A percentile compares a stretch with the other conserved stretches of the same genome.
Conservation (phyloP, 2,888 invertebrate genomes). For the Galeopsomyia nigrocyanea region DNA sequence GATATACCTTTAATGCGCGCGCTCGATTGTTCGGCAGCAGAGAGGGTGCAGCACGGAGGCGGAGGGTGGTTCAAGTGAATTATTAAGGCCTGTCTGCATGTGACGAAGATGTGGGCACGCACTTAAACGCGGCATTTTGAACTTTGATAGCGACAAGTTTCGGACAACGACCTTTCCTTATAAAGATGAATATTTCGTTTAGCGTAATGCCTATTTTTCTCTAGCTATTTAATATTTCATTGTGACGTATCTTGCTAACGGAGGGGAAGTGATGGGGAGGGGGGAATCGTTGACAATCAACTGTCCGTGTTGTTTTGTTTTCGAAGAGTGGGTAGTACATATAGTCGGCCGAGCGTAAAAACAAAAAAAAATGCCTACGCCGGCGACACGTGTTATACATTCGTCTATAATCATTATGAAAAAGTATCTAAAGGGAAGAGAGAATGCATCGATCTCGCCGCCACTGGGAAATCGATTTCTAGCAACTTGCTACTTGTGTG, state of each 20-base stretch:
- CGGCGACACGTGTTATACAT: conserved; percentile 11
- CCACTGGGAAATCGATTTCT: conserved; percentile 30
- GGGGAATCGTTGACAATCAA: too few species aligned
- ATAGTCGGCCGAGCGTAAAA: too few species aligned
- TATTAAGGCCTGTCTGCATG: conserved; percentile 32
- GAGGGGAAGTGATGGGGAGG: too few species aligned
- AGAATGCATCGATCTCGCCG: neutral
- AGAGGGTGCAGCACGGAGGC: neutral
- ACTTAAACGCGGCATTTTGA: too few species aligned
- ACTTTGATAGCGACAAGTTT: too few species aligned
- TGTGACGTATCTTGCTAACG: too few species aligned
- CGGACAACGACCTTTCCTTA: too few species aligned
- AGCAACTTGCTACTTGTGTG: conserved; percentile 1
- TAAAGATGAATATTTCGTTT: too few species aligned
- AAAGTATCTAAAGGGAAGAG: neutral
- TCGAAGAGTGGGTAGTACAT: too few species aligned
- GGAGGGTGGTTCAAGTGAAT: neutral
- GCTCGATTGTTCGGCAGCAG: neutral
- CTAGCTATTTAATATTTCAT: too few species aligned
- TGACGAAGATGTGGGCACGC: neutral
- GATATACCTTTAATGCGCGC: neutral
- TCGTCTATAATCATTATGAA: neutral
- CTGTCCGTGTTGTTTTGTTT: conserved; percentile 25
- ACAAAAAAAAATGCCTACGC: too few species aligned
- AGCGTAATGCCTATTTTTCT: too few species aligned